These are phyloP conservation scores for Agelas oroides DNA, from an alignment of 37 sponge, comb jelly and placozoan species.

Conservation along the genomic window DNA sequence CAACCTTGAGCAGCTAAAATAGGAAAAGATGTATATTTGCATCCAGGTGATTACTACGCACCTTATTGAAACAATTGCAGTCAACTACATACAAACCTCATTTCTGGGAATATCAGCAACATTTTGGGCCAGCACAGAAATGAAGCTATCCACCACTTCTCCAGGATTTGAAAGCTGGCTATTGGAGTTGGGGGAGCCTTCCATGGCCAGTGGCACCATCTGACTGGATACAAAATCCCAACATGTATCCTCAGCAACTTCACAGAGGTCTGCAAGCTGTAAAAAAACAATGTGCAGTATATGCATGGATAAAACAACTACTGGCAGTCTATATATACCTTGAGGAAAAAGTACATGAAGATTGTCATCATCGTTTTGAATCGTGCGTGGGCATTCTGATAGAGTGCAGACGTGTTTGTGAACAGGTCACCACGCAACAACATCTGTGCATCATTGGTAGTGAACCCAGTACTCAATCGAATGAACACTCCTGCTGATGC, in stretches of 20 bases:
- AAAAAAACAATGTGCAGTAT: background rate
- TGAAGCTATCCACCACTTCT: background rate
- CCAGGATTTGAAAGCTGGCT: background rate
- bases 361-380: conserved; percentile 20
- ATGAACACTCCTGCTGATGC: conserved; percentile 3
- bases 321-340: background rate
- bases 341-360: conserved; percentile 22
- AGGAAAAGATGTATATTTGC: no score
- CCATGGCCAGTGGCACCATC: background rate
- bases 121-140: background rate
- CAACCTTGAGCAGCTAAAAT: background rate
- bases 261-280: conserved; percentile 13
- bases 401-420: background rate
- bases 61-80: no score
- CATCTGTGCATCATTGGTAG: background rate
- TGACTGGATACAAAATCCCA: conserved; percentile 1
- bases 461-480: background rate
- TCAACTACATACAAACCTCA: conserved; percentile 7
- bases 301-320: no score
- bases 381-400: conserved; percentile 1
- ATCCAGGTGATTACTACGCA: no score
- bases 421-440: background rate
- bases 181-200: background rate
- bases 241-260: background rate
- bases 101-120: conserved; percentile 3